Conservation (phyloP, 2,888 invertebrate genomes). For the Thalpophila matura region DNA sequence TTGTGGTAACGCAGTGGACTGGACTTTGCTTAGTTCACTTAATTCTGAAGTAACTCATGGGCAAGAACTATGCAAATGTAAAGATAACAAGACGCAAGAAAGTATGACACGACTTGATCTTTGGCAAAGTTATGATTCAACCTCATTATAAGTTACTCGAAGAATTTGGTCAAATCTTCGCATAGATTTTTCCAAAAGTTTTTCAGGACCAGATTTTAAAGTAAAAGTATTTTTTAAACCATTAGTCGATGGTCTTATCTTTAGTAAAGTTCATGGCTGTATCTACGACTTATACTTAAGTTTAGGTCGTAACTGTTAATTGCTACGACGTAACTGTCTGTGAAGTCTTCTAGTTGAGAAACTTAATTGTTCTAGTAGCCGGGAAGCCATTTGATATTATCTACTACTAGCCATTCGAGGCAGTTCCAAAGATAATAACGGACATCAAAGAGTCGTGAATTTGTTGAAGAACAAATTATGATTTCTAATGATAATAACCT, state of each 20-base stretch:
- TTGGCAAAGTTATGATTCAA: too few relatives aligned
- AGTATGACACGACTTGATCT: too few relatives aligned
- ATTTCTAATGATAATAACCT: background rate
- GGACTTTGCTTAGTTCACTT: too few relatives aligned
- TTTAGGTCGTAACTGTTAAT: conserved; percentile 39
- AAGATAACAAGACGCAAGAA: too few relatives aligned
- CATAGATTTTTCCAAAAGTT: background rate
- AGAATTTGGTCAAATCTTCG: background rate
- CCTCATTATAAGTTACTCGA: too few relatives aligned
- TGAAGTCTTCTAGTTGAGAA: conserved; percentile 28
- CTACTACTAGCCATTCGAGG: conserved; percentile 18
- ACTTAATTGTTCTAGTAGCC: conserved; percentile 34
- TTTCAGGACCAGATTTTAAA: background rate
- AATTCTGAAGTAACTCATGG: background rate
- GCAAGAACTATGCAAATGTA: too few relatives aligned
- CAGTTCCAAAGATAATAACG: conserved; percentile 5
- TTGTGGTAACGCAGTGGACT: background rate
- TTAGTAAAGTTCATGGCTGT: conserved; percentile 13
- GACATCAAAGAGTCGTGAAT: background rate
- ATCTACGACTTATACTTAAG: conserved; percentile 24
- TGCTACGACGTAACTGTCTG: conserved; percentile 20
- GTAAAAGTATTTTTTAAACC: background rate
- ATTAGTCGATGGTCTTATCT: conserved; percentile 1
- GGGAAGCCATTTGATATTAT: conserved; percentile 32
- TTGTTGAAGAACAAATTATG: background rate